These are phyloP conservation scores for Pandemis cinnamomeana DNA, from an alignment of 2,888 invertebrate genomes.

Conservation along the genomic window DNA sequence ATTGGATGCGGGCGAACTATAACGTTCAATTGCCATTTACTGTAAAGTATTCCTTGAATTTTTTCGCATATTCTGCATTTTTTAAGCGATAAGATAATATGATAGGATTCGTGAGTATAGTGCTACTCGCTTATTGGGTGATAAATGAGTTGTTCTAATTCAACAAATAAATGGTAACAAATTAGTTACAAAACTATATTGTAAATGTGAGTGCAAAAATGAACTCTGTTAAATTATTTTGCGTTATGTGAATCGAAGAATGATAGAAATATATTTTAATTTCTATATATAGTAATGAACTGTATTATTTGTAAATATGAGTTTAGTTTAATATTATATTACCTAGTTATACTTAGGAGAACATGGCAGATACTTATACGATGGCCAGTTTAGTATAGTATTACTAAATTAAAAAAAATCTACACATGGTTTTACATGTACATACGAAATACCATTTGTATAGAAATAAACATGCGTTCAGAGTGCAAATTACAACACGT, in stretches of 20 bases:
- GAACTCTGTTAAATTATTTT: constrained; percentile 85
- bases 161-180: constrained; percentile 76
- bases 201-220: constrained; percentile 84
- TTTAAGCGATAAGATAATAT: constrained; percentile 75
- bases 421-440: constrained; percentile 85
- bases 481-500: constrained; percentile 59
- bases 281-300: constrained; percentile 83
- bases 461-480: constrained; percentile 61
- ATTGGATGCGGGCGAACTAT: constrained; percentile 84
- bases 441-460: constrained; percentile 72
- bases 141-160: constrained; percentile 81
- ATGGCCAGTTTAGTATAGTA: constrained; percentile 90
- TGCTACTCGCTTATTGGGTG: constrained; percentile 83
- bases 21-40: constrained; percentile 83
- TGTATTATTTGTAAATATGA: constrained; percentile 87
- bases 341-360: constrained; percentile 84
- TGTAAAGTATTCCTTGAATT: constrained; percentile 82
- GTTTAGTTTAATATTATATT: constrained; percentile 85
- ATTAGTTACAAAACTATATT: constrained; percentile 80
- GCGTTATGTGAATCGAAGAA: constrained; percentile 85
- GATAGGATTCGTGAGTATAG: constrained; percentile 80
- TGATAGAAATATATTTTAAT: constrained; percentile 85
- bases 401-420: constrained; percentile 85
- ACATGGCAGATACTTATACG: constrained; percentile 87
- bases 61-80: constrained; percentile 84